Base-by-base conservation (phyloP, 1,140 invertebrate species). In the Pectinophora gossypiella region DNA sequence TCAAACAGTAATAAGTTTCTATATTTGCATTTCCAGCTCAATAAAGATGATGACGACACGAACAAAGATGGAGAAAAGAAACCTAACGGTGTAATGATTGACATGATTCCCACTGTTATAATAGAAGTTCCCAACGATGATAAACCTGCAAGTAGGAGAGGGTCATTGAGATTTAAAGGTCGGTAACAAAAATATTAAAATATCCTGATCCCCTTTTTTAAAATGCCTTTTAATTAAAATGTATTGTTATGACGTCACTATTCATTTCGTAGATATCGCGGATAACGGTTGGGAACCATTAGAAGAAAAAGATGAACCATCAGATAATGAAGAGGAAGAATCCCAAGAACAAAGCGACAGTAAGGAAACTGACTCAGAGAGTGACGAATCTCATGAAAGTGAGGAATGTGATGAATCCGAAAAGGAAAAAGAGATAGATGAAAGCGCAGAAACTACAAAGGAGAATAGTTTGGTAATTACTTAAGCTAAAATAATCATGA, bases 281-380 rank as follows among this genome's bases (percentile, higher is more conserved):
- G 84, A 87, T 18, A 78, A 80, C 36, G 36, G 85, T 13, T 90
- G 85, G 82, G 88, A 90, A 51, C 82, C 86, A 6, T 68, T 89
- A 22, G 87, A 74, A 64, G 89, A 84, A 64, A 86, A 79, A 46
- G 80, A 89, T 19, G 90, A 90, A 67, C 58, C 62, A 54, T 85
- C 89, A 58, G 89, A 90, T 51, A 89, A 89, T 16, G 77, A 87
- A 59, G 76, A 78, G 52, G 76, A 80, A 32, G 72, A 76, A 62
- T 72, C 7, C 56, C 55, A 57, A 48, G 64, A 64, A 36, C 65
- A 72, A 38, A 63, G 59, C 10, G 72, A 74, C 19, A 54, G 54
- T 9, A 32, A 32, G n/a, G 9, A 32, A n/a, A 32, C 27, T 1
- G 27, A 32, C 6, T 12, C 27, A 21, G 58, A 66, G 16, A 57